Evolutionary conservation across 2,797 vertebrate species (phyloP).

Genomic region (Eutrigla gurnardus): DNA sequence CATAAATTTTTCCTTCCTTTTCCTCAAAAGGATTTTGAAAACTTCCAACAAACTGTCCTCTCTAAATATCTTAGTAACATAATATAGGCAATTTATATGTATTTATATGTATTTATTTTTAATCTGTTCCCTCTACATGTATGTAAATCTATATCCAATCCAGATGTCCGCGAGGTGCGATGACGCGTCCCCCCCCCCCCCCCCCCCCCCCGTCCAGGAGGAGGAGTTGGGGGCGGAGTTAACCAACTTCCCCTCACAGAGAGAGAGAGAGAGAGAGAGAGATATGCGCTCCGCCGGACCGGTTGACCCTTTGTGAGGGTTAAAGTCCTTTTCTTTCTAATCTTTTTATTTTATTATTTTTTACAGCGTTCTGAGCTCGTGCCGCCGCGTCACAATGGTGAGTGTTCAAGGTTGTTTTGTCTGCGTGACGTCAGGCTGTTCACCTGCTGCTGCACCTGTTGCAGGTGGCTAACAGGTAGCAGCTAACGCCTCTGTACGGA

Average conservation of each 20-base stretch:
- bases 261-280: conserved; percentile 22
- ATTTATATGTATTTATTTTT: too few relatives aligned
- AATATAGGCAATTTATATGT: too few relatives aligned
- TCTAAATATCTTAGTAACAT: too few relatives aligned
- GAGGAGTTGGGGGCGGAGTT: conserved; percentile 66
- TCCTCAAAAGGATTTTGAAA: too few relatives aligned
- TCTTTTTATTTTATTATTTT: not conserved
- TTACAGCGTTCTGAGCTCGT: not conserved
- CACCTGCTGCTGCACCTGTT: conserved; percentile 81
- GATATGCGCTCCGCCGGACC: conserved; percentile 61
- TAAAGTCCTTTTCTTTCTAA: conserved; percentile 30
- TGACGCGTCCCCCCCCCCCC: conserved; percentile 49
- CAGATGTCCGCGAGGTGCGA: conserved; percentile 15
- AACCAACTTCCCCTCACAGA: conserved; percentile 36
- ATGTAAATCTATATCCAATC: conserved; percentile 32
- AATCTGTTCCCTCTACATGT: too few relatives aligned
- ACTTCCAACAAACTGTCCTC: too few relatives aligned
- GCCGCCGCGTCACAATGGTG: conserved; percentile 69
- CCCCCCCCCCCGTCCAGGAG: conserved; percentile 8
- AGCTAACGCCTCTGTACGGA: not conserved
- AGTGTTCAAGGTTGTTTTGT: conserved; percentile 47
- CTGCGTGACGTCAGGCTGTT: conserved; percentile 20
- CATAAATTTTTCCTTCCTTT: too few relatives aligned
- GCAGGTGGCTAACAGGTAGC: conserved; percentile 46
- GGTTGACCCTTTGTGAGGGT: conserved; percentile 66